Evolutionary conservation across 2,888 invertebrate species (phyloP).

Genomic region (Scelioninae gen. 2): DNA sequence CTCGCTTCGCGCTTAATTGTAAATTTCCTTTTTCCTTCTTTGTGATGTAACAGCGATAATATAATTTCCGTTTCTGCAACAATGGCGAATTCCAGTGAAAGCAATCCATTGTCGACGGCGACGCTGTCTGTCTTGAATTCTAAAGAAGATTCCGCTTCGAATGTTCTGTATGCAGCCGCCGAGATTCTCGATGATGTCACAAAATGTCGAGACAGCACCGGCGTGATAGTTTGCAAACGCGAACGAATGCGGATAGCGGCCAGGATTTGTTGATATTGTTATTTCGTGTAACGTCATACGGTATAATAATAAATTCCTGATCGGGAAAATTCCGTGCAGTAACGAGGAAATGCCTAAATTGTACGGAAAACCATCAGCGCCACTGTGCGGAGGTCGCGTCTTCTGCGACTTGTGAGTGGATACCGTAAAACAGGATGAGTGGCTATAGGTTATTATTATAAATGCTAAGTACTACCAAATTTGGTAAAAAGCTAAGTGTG

Average conservation of each 20-base stretch:
- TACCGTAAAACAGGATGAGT: no score
- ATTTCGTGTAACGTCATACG: constrained; percentile 56
- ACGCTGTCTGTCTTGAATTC: constrained; percentile 64
- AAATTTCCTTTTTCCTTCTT: constrained; percentile 59
- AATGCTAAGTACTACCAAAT: no score
- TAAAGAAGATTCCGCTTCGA: constrained; percentile 64
- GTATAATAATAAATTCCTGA: constrained; percentile 42
- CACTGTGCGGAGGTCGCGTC: no score
- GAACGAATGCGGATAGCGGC: constrained; percentile 52
- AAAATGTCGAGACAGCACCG: constrained; percentile 51
- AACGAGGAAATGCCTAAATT: constrained; percentile 50
- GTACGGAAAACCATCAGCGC: constrained; percentile 63
- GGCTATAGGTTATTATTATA: no score
- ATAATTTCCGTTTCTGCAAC: constrained; percentile 58
- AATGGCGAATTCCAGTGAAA: constrained; percentile 62
- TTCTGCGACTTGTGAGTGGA: no score
- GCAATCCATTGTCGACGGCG: constrained; percentile 65
- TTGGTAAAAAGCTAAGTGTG: no score
- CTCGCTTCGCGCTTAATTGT: constrained; percentile 54
- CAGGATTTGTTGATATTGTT: constrained; percentile 63
- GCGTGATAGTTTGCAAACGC: constrained; percentile 47
- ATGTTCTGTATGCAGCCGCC: constrained; percentile 62
- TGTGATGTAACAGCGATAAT: constrained; percentile 56
- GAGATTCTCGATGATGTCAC: constrained; percentile 61
- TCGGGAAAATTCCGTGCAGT: constrained; percentile 21